These are phyloP conservation scores for Furnarius figulus DNA, from an alignment of 2,113 vertebrate genomes.

Conservation along the genomic window DNA sequence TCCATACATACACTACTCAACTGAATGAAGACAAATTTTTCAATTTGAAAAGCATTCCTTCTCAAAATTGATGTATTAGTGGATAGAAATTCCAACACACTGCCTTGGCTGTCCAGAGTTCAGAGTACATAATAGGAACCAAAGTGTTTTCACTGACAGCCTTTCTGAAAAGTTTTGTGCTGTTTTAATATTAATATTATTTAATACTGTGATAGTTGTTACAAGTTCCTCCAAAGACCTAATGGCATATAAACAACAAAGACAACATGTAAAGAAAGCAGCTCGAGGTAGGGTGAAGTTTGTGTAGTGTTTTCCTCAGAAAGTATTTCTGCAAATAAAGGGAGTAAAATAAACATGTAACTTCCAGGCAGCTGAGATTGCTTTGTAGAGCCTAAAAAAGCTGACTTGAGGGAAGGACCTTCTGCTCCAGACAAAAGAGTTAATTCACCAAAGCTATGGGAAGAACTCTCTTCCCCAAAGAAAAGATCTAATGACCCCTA, in stretches of 20 bases:
- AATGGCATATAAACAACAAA: not conserved
- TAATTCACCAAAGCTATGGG: constrained; percentile 34
- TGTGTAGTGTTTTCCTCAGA: not conserved
- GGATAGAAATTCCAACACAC: rapidly evolving
- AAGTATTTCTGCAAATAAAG: not conserved
- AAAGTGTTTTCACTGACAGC: not conserved
- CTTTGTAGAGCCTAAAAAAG: not conserved
- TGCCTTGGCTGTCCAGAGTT: not conserved
- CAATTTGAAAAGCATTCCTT: not conserved
- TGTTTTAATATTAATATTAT: not conserved
- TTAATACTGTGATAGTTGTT: not conserved
- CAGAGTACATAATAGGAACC: not conserved
- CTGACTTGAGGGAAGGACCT: constrained; percentile 30
- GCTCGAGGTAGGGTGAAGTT: rapidly evolving
- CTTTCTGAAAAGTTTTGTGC: not conserved
- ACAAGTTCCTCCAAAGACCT: not conserved
- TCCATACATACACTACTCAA: not conserved
- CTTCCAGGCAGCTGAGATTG: constrained; percentile 1
- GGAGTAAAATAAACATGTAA: not conserved
- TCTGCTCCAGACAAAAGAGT: constrained; percentile 49
- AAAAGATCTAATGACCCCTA: constrained; percentile 57
- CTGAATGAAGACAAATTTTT: not conserved
- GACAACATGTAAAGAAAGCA: not conserved
- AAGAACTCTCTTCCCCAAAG: constrained; percentile 11
- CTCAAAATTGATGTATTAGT: not conserved